Evolutionary conservation across 2,888 invertebrate genomes (phyloP).

Genomic region (Agrotis puta): DNA sequence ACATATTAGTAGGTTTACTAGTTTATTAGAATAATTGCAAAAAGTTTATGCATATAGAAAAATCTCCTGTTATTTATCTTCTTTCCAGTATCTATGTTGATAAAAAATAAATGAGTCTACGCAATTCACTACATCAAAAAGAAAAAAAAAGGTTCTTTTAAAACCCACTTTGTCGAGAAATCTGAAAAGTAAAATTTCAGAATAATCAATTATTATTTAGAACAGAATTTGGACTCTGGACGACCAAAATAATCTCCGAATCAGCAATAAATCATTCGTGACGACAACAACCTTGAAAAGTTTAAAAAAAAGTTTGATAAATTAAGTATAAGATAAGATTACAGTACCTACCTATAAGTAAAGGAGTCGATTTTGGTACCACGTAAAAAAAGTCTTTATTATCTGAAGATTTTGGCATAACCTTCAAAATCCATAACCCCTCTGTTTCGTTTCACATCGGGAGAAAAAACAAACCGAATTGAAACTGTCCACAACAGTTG

Average conservation of each 20-base stretch:
- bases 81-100: too few relatives aligned
- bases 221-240: conserved; percentile 10
- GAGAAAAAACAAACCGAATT: conserved; percentile 4
- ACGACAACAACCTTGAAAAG: conserved; percentile 25
- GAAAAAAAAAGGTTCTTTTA: neutral
- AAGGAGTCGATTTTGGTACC: conserved; percentile 27
- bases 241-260: conserved; percentile 31
- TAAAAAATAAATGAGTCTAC: too few relatives aligned
- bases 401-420: too few relatives aligned
- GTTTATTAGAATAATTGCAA: too few relatives aligned
- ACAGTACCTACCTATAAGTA: conserved; percentile 23
- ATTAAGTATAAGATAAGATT: conserved; percentile 38
- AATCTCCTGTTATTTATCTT: too few relatives aligned
- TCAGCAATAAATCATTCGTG: conserved; percentile 46
- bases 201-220: conserved; percentile 36
- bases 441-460: neutral
- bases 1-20: too few relatives aligned
- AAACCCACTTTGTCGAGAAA: too few relatives aligned
- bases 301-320: conserved; percentile 45
- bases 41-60: too few relatives aligned
- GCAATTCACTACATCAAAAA: neutral
- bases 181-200: neutral
- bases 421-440: too few relatives aligned
- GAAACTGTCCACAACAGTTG: neutral
- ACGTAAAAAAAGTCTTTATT: too few relatives aligned